Base-by-base conservation (phyloP, 2,888 invertebrate genomes). In the Gari tellinella region DNA sequence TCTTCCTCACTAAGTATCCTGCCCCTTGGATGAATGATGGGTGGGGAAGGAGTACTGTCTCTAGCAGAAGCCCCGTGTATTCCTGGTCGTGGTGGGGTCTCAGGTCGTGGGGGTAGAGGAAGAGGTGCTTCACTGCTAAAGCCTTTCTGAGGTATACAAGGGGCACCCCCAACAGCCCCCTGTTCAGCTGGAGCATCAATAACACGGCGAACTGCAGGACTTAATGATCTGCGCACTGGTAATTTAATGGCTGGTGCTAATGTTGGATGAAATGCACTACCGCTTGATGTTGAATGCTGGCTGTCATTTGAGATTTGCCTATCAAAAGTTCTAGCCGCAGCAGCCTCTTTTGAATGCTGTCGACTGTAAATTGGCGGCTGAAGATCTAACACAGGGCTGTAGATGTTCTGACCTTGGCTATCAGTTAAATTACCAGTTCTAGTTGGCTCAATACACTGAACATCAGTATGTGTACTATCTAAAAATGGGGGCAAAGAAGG, bases 1-100 rank as follows among this genome's bases (percentile, higher is more conserved):
- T 89, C 88, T 51, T 89, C 88, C 15, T 87, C 86, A 41, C 86
- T 86, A 26, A 88, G 66, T n/a, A 86, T 75, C 23, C 89, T 67
- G 3, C 72, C 79, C 5, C 88, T 72, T 23, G 85, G 83, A 17
- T 82, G 80, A 31, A 87, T 77, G 25, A 80, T 69, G 4, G 86
- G 87, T 19, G 86, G 86, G 0, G 84, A 76, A 19, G 84, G 80
- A 10, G 85, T 81, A 51, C 53, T 72, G 26, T 75, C 70, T 15
- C 72, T 52, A 15, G 46, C 64, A 25, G 57, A 45, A n/a, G 45
- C 46, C 31, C 73, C 70, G 8, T 60, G 57, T 14, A 53, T 52
- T 38, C 64, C 72, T 26, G 72, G 67, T 23, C 78, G 43, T 10
- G 72, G 76, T 15, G 76, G 74, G 25, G 78, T 76, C 31, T 63